phyloP scores from a whole-genome alignment of 2,797 vertebrate species.

The Lutjanus campechanus region DNA sequence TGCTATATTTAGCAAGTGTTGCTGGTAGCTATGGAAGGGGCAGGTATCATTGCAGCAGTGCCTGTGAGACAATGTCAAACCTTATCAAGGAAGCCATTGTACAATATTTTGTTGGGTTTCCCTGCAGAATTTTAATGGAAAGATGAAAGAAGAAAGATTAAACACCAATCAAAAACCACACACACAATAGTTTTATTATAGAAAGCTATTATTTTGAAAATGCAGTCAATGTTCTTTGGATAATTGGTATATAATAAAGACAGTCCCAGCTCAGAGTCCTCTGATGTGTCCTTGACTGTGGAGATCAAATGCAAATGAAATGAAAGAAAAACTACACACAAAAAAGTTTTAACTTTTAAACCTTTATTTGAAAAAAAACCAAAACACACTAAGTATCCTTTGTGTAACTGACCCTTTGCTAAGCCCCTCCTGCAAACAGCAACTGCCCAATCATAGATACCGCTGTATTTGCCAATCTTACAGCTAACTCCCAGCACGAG shows the following conservation, averaged over 20 bases:
- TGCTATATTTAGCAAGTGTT: constrained; percentile 69
- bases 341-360: no score
- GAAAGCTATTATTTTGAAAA: constrained; percentile 76
- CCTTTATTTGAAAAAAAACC: no score
- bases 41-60: constrained; percentile 20
- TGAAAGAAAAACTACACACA: no score
- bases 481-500: no score
- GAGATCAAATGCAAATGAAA: constrained; percentile 40
- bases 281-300: constrained; percentile 42
- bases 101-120: neutral
- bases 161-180: neutral
- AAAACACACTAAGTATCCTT: no score
- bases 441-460: no score
- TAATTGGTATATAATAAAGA: constrained; percentile 36
- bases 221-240: constrained; percentile 45
- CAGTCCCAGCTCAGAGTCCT: constrained; percentile 56
- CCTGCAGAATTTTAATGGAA: constrained; percentile 3
- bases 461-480: no score
- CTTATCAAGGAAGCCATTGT: constrained; percentile 31
- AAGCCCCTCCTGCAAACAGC: no score
- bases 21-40: constrained; percentile 28
- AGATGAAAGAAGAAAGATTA: neutral
- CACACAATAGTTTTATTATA: constrained; percentile 42
- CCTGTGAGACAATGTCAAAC: constrained; percentile 36
- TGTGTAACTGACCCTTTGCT: no score